These are phyloP conservation scores for Orgyia antiqua DNA, from an alignment of 2,888 invertebrate genomes.

Conservation along the genomic window DNA sequence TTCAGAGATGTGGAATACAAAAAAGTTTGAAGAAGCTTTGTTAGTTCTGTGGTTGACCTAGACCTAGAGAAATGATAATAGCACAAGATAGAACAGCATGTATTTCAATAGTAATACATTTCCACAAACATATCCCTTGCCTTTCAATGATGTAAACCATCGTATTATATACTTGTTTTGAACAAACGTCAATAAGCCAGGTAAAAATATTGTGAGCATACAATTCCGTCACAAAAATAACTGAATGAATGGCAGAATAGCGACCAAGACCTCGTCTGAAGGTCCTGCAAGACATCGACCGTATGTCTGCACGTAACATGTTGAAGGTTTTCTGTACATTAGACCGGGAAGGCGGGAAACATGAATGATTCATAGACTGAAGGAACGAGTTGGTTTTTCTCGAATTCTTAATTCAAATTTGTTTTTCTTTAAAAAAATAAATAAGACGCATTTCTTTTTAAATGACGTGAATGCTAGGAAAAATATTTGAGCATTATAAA, in stretches of 20 bases:
- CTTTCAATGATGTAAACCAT: no score
- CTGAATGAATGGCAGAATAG: constrained; percentile 17
- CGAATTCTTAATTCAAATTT: background rate
- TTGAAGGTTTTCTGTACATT: constrained; percentile 3
- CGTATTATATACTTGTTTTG: no score
- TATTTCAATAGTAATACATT: no score
- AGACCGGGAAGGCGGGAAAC: background rate
- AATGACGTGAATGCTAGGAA: background rate
- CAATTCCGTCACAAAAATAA: constrained; percentile 22
- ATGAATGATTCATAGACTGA: constrained; percentile 6
- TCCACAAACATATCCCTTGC: no score
- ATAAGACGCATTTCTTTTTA: background rate
- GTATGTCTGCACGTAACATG: constrained; percentile 14
- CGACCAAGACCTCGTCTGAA: constrained; percentile 29
- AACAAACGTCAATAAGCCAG: constrained; percentile 15
- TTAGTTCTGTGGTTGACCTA: no score
- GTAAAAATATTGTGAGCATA: constrained; percentile 16
- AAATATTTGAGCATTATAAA: no score
- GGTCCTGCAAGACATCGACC: constrained; percentile 35
- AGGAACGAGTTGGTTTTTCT: constrained; percentile 1
- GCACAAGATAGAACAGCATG: no score
- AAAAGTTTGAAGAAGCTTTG: no score
- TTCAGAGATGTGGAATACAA: no score
- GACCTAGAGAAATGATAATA: no score
- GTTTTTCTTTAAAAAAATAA: background rate